These are phyloP conservation scores for Elmis aenea DNA, from an alignment of 2,888 invertebrate species.

Conservation along the genomic window DNA sequence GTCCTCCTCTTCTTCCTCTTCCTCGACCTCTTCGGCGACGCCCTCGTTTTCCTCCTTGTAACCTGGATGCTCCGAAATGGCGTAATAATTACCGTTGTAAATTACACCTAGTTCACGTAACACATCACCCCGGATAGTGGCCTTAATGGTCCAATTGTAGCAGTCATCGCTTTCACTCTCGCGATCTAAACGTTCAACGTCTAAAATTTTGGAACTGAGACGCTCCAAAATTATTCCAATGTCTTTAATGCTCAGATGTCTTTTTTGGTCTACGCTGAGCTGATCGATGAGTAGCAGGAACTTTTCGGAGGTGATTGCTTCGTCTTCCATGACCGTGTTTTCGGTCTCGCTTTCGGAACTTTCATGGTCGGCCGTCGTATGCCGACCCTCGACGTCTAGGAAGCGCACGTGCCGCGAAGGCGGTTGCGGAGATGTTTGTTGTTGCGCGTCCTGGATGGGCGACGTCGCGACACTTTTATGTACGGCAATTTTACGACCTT, in stretches of 20 bases:
- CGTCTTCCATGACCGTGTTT: conserved; percentile 89
- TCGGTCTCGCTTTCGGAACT: conserved; percentile 91
- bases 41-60: conserved; percentile 88
- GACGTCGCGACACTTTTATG: conserved; percentile 91
- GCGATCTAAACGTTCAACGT: conserved; percentile 86
- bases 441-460: conserved; percentile 77
- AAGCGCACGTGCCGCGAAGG: conserved; percentile 79
- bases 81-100: conserved; percentile 93
- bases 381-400: conserved; percentile 67
- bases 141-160: conserved; percentile 96
- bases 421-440: conserved; percentile 46
- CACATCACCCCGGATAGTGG: conserved; percentile 87
- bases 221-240: conserved; percentile 92
- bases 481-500: conserved; percentile 84
- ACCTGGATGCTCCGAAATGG: conserved; percentile 90
- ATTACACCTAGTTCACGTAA: conserved; percentile 87
- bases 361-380: conserved; percentile 60
- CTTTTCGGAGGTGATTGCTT: conserved; percentile 83
- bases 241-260: conserved; percentile 89
- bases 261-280: conserved; percentile 86
- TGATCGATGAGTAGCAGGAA: conserved; percentile 91
- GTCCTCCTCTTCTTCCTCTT: conserved; percentile 75
- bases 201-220: conserved; percentile 87
- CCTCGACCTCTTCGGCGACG: conserved; percentile 77
- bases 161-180: conserved; percentile 91